A percentile compares a stretch with the other conserved stretches of the same genome.
Conservation (phyloP, 2,113 vertebrate species). For the Dicentrarchus labrax region DNA sequence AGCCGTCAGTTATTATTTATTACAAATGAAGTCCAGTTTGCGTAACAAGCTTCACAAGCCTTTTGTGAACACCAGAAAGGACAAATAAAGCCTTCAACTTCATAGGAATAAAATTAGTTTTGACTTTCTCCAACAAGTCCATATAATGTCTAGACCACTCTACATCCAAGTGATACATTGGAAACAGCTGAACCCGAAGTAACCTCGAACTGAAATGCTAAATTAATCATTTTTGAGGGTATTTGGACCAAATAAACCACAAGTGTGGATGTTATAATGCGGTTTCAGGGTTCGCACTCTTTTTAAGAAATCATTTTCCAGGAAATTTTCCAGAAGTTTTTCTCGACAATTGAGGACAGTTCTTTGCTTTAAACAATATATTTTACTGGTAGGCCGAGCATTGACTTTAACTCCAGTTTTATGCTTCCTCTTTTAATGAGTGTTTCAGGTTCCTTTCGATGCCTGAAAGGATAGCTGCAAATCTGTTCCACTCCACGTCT, state of each 20-base stretch:
- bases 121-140: conserved; percentile 1
- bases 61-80: conserved; percentile 7
- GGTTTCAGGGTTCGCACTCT: too few species aligned
- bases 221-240: neutral
- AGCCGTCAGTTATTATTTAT: conserved; percentile 11
- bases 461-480: too few species aligned
- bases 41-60: neutral
- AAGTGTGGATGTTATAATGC: neutral
- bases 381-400: too few species aligned
- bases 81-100: neutral
- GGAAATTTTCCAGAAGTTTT: too few species aligned
- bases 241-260: neutral
- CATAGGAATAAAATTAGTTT: neutral
- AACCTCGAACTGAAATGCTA: too few species aligned
- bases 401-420: too few species aligned
- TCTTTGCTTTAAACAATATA: too few species aligned
- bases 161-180: conserved; percentile 7
- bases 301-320: too few species aligned
- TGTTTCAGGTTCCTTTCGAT: too few species aligned
- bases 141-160: neutral
- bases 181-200: conserved; percentile 1
- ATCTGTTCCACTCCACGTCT: too few species aligned
- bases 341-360: too few species aligned
- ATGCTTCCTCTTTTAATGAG: too few species aligned
- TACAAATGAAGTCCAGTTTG: neutral